Conservation (phyloP, 2,797 vertebrate species). For the Melanotaenia pygmaea region DNA sequence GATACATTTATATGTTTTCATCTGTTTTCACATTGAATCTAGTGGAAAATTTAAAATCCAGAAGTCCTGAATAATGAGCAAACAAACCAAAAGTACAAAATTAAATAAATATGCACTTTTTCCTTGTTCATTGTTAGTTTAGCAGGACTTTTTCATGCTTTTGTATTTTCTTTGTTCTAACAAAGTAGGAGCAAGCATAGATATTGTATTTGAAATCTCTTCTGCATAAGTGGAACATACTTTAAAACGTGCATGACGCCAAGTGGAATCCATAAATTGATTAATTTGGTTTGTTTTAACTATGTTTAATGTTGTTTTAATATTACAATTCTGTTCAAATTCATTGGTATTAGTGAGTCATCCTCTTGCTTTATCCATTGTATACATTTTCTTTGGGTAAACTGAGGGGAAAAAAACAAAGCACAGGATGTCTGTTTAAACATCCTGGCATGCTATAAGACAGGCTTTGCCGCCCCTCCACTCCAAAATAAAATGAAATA, state of each 20-base stretch:
- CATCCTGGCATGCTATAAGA: constrained; percentile 56
- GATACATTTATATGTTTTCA: constrained; percentile 74
- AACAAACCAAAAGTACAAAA: constrained; percentile 16
- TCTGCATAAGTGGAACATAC: constrained; percentile 32
- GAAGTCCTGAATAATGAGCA: constrained; percentile 10
- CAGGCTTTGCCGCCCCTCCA: constrained; percentile 42
- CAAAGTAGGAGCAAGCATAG: constrained; percentile 15
- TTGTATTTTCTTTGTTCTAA: constrained; percentile 33
- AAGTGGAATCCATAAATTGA: constrained; percentile 34
- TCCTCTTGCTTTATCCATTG: constrained; percentile 73
- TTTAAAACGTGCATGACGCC: constrained; percentile 34
- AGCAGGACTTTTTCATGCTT: constrained; percentile 28
- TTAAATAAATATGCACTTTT: constrained; percentile 12
- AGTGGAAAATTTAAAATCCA: constrained; percentile 46
- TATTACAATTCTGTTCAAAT: constrained; percentile 65
- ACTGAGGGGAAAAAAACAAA: constrained; percentile 48
- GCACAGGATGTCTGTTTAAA: constrained; percentile 44
- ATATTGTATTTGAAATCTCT: constrained; percentile 39
- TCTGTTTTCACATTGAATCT: constrained; percentile 62
- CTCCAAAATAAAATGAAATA: neutral
- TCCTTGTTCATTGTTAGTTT: constrained; percentile 46
- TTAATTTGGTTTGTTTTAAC: constrained; percentile 58
- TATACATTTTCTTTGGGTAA: constrained; percentile 63
- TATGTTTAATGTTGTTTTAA: constrained; percentile 63
- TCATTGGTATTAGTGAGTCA: constrained; percentile 64